Conservation (phyloP, 2,113 vertebrate genomes). For the Megaleporinus macrocephalus region DNA sequence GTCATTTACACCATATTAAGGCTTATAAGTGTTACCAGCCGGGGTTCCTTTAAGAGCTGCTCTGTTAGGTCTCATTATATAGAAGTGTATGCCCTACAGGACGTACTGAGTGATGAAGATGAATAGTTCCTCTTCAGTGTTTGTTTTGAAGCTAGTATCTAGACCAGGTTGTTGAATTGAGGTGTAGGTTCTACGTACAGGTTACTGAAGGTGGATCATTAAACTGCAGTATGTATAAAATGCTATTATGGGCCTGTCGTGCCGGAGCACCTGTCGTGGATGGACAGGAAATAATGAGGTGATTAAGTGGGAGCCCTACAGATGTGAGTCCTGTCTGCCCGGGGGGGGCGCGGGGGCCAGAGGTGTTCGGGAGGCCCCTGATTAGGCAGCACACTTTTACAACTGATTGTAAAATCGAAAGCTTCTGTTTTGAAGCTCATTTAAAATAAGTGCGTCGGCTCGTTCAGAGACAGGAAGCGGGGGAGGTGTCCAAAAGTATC, state of each 20-base stretch:
- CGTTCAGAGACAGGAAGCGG: neutral
- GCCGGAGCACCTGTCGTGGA: neutral
- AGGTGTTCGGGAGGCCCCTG: neutral
- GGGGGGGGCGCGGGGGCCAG: no score
- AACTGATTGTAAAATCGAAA: neutral
- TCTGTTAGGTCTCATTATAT: no score
- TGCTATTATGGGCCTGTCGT: neutral
- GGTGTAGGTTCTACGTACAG: no score
- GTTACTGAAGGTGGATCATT: neutral
- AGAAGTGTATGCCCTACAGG: no score
- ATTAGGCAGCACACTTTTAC: neutral
- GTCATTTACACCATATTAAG: no score
- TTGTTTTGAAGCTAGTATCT: no score
- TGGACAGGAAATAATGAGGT: neutral
- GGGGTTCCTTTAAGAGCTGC: no score
- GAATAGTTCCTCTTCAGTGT: no score
- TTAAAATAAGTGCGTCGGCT: neutral
- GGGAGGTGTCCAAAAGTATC: neutral
- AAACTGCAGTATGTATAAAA: neutral
- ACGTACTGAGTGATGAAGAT: no score
- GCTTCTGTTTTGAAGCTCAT: neutral
- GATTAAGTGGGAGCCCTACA: neutral
- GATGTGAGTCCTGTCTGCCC: neutral
- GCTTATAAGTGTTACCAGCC: no score
- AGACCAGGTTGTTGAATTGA: no score